These are phyloP conservation scores for Pachymerium ferrugineum DNA, from an alignment of 2,888 invertebrate species.

Conservation along the genomic window DNA sequence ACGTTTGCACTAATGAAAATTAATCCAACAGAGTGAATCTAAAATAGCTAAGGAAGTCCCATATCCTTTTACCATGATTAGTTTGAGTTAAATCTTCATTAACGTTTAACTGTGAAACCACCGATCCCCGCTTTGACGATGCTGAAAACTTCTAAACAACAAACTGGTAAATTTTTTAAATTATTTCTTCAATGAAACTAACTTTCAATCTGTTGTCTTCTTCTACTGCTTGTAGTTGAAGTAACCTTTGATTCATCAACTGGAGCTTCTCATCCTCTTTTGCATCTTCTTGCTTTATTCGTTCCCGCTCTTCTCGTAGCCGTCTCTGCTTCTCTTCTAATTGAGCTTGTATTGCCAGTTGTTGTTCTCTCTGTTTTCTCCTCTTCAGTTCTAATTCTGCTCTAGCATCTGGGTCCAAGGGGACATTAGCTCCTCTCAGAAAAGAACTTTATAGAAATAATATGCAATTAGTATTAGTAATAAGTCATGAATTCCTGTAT, in stretches of 20 bases:
- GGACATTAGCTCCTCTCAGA: conserved; percentile 79
- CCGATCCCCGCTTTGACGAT: too few species aligned
- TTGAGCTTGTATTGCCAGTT: conserved; percentile 52
- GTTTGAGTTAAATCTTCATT: conserved; percentile 65
- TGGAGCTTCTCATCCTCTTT: conserved; percentile 72
- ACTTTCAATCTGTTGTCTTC: conserved; percentile 39
- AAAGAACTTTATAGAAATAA: conserved; percentile 51
- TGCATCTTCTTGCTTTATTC: conserved; percentile 66
- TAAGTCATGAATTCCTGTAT: background rate
- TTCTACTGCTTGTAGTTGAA: conserved; percentile 65
- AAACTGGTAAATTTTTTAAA: background rate
- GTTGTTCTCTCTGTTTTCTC: conserved; percentile 76
- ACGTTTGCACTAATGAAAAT: too few species aligned
- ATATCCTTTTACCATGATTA: conserved; percentile 62
- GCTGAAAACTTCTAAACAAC: background rate
- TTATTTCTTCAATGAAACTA: background rate
- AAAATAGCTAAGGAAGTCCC: conserved; percentile 7
- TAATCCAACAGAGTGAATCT: too few species aligned
- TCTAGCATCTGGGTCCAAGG: conserved; percentile 69
- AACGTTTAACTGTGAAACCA: conserved; percentile 39
- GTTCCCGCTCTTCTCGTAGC: conserved; percentile 69
- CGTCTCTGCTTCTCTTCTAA: conserved; percentile 73
- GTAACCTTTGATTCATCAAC: conserved; percentile 65
- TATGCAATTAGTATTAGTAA: background rate
- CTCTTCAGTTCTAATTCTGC: conserved; percentile 76